A percentile compares a stretch with the other conserved stretches of the same genome.
Conservation (phyloP, 2,888 invertebrate species). For the Hyalella azteca region DNA sequence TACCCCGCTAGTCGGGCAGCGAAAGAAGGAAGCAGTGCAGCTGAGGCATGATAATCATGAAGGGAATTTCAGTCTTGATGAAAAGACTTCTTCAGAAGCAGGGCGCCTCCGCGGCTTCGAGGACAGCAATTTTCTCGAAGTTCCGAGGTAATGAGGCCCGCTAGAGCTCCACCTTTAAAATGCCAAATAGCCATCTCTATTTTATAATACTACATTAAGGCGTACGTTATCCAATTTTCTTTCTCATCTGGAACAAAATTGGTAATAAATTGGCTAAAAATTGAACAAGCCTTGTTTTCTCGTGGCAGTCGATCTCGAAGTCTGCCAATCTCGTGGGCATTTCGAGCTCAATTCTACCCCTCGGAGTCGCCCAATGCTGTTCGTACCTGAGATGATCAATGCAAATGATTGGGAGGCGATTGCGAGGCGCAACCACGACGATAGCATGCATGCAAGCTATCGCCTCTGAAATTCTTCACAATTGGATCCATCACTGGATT, state of each 20-base stretch:
- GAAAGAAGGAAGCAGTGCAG: background rate
- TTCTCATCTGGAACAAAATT: conserved; percentile 17
- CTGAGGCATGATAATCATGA: background rate
- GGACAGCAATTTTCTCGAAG: conserved; percentile 20
- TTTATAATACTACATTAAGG: conserved; percentile 33
- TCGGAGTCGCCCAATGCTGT: background rate
- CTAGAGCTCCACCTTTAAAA: conserved; percentile 17
- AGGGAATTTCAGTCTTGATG: background rate
- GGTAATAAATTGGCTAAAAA: conserved; percentile 35
- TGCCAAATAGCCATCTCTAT: conserved; percentile 28
- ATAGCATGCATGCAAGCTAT: no score
- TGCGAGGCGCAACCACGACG: no score
- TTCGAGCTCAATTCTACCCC: background rate
- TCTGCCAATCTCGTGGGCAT: background rate
- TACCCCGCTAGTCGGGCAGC: no score
- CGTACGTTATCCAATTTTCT: conserved; percentile 28
- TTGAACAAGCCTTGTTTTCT: conserved; percentile 31
- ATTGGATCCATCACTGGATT: no score
- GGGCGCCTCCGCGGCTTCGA: background rate
- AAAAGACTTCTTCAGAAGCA: background rate
- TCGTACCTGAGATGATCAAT: background rate
- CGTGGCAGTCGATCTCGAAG: background rate
- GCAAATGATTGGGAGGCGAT: no score
- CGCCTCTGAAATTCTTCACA: no score
- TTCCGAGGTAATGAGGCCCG: conserved; percentile 17